Base-by-base conservation (phyloP, 2,888 invertebrate genomes). In the Lithophane ornitopus region DNA sequence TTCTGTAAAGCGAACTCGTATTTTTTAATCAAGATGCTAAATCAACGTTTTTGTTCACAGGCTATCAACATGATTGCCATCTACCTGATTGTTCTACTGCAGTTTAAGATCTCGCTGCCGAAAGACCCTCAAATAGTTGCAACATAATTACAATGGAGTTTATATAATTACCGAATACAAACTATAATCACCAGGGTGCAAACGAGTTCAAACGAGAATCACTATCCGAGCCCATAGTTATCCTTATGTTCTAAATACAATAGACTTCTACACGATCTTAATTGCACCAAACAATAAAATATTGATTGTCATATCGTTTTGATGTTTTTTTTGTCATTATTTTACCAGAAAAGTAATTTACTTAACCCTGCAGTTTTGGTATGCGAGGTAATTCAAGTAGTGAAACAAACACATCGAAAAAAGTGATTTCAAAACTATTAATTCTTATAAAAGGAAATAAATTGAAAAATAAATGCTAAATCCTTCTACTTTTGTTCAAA, bases 1-100 rank as follows among this genome's bases (percentile, higher is more conserved):
- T 26, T 73, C 63, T 34, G 8, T 3, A 52, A 52, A 66, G 11
- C 3, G 7, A 26, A 67, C 19, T 26, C 7, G 16, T 39, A 9
- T 52, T 2, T 46, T 59, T 44, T 34, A 2, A 59, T 70, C 22
- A 49, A 41, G 26, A 71, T 71, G 12, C 22, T 19, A n/a, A 54
- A 3, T 19, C 11, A 28, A 52, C 3, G 0, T 49, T 49, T 68
- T 75, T 74, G 65, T 85, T 91, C 97, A 78, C 95, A 98, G 98
- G 97, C 97, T 74, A 92, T 97, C 67, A 96, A 97, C 81, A 97
- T 97, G 90, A 97, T 98, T 67, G 97, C 97, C 2, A 97, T 98
- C 74, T 98, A 98, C 89, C 93, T 98, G 73, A 97, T 98, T 65
- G 97, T 98, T 4, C 90, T 98, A 56, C 94, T 97, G 66, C 98